Conservation (phyloP, 1,140 invertebrate species). For the Vanessa atalanta region DNA sequence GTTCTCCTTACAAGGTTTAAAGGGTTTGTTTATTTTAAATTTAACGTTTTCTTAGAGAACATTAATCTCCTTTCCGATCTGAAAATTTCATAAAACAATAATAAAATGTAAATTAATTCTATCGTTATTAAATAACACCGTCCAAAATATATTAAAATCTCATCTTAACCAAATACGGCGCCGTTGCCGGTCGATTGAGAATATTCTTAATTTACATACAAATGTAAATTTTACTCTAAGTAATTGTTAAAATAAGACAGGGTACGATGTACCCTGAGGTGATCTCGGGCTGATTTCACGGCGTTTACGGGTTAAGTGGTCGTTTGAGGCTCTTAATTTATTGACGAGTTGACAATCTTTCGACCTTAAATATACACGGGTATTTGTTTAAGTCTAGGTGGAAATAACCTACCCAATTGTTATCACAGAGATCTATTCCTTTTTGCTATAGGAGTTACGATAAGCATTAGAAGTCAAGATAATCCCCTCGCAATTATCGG, state of each 20-base stretch:
- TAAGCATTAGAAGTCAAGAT: too few species aligned
- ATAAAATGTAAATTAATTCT: conserved; percentile 33
- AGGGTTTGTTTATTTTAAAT: too few species aligned
- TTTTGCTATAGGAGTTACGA: too few species aligned
- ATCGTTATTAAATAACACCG: conserved; percentile 31
- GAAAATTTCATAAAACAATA: conserved; percentile 8
- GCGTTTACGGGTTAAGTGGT: conserved; percentile 21
- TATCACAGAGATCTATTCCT: too few species aligned
- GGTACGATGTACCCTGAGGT: conserved; percentile 27
- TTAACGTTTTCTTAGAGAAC: neutral
- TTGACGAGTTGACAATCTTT: neutral
- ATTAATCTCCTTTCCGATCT: neutral
- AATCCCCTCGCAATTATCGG: too few species aligned
- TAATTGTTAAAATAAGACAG: conserved; percentile 42
- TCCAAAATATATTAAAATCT: conserved; percentile 47
- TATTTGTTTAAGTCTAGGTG: too few species aligned
- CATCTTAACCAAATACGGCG: conserved; percentile 41
- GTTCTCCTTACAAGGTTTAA: too few species aligned
- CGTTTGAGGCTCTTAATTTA: conserved; percentile 1
- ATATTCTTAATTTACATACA: conserved; percentile 50
- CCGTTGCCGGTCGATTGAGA: conserved; percentile 42
- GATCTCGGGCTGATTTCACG: conserved; percentile 14
- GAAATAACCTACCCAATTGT: too few species aligned
- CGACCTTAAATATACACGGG: too few species aligned
- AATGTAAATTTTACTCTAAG: conserved; percentile 45